Evolutionary conservation across 2,888 invertebrate species (phyloP).

Genomic region (Flexamia atlantica): DNA sequence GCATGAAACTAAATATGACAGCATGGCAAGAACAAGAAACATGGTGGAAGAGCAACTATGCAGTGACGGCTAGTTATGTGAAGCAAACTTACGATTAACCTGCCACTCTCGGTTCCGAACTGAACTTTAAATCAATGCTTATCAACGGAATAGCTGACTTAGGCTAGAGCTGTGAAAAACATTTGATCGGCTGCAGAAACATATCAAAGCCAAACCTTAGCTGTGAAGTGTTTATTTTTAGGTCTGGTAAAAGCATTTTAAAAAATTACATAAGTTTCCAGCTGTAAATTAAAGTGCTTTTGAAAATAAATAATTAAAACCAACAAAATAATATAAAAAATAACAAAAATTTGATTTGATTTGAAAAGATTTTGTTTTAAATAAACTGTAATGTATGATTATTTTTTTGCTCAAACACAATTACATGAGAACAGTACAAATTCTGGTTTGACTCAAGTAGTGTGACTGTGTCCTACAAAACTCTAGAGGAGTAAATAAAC

Average conservation of each 20-base stretch:
- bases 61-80: background rate
- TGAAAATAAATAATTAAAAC: background rate
- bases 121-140: background rate
- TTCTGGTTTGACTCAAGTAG: too few relatives aligned
- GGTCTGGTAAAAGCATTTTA: background rate
- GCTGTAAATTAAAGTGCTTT: background rate
- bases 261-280: background rate
- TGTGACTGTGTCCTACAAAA: too few relatives aligned
- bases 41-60: slow-evolving; percentile 7
- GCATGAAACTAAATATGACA: slow-evolving; percentile 9
- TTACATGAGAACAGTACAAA: too few relatives aligned
- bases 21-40: background rate
- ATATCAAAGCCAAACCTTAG: background rate
- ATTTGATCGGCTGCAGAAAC: background rate
- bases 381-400: too few relatives aligned
- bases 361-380: too few relatives aligned
- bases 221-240: background rate
- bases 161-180: slow-evolving; percentile 2
- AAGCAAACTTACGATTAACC: slow-evolving; percentile 5
- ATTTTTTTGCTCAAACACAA: too few relatives aligned
- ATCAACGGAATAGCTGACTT: background rate
- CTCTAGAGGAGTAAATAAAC: too few relatives aligned
- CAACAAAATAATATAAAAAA: background rate
- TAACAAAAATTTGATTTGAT: too few relatives aligned
- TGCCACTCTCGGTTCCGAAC: background rate